A percentile compares a stretch with the other conserved stretches of the same genome.
Conservation (phyloP, 2,888 invertebrate species). For the Stenurella melanura region DNA sequence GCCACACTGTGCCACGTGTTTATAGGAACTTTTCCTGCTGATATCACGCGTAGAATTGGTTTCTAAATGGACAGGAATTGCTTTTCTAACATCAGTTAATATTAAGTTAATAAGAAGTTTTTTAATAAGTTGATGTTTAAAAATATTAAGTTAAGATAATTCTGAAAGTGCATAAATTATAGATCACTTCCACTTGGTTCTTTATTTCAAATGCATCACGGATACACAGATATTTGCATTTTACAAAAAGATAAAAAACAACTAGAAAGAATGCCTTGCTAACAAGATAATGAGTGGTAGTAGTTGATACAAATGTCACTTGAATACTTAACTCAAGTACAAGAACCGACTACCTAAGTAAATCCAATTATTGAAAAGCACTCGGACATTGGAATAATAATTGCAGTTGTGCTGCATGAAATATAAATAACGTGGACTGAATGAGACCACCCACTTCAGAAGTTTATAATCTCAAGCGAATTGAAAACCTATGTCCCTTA, state of each 20-base stretch:
- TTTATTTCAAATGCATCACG: background rate
- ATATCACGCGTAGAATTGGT: too few relatives aligned
- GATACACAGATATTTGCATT: background rate
- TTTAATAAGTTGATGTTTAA: too few relatives aligned
- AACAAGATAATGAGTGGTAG: conserved; percentile 28
- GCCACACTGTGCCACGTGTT: too few relatives aligned
- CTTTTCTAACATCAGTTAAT: too few relatives aligned
- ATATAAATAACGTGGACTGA: conserved; percentile 28
- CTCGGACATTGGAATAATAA: conserved; percentile 30
- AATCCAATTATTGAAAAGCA: conserved; percentile 33
- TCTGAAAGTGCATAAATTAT: background rate
- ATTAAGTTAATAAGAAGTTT: too few relatives aligned
- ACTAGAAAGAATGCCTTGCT: background rate
- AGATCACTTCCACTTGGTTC: background rate
- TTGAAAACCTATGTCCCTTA: too few relatives aligned
- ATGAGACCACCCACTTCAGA: conserved; percentile 31
- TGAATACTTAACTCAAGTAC: conserved; percentile 5
- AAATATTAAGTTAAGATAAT: background rate
- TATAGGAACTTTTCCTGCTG: too few relatives aligned
- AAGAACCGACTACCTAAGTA: conserved; percentile 21
- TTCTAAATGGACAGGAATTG: too few relatives aligned
- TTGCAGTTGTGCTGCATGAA: conserved; percentile 24
- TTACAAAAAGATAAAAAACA: conserved; percentile 18
- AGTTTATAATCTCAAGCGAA: background rate
- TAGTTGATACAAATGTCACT: conserved; percentile 34